These are phyloP conservation scores for Dolichoris vasculosae DNA, from an alignment of 1,140 invertebrate genomes.

Conservation along the genomic window DNA sequence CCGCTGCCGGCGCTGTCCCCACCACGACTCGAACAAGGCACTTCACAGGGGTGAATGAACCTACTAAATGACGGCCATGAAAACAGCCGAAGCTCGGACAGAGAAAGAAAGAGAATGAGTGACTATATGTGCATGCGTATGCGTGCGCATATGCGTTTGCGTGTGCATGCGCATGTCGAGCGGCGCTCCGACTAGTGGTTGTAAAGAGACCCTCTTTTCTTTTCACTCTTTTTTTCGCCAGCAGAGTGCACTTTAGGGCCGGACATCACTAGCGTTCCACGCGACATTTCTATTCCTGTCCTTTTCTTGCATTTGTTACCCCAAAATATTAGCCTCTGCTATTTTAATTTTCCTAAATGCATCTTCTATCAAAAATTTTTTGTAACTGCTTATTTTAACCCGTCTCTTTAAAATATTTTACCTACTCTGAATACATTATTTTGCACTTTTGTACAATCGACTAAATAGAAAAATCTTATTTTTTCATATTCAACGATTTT, in stretches of 20 bases:
- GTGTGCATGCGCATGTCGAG: not conserved
- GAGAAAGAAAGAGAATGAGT: constrained; percentile 57
- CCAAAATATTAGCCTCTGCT: no score
- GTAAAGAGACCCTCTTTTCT: constrained; percentile 42
- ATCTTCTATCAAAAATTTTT: no score
- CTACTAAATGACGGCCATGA: constrained; percentile 76
- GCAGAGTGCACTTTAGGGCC: constrained; percentile 31
- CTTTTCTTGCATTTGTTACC: not conserved
- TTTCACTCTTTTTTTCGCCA: constrained; percentile 49
- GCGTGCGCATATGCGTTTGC: not conserved
- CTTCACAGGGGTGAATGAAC: constrained; percentile 73
- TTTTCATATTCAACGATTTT: no score
- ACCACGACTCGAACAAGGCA: not conserved
- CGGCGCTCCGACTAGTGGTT: not conserved
- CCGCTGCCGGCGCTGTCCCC: constrained; percentile 3
- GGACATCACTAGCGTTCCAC: constrained; percentile 23
- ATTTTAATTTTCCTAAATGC: no score
- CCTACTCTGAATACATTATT: no score
- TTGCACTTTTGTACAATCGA: no score
- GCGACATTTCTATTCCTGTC: not conserved
- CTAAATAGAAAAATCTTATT: no score
- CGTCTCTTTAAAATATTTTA: no score
- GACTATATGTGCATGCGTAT: constrained; percentile 35
- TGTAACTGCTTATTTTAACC: no score
- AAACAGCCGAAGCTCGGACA: constrained; percentile 71